These are phyloP conservation scores for Todus mexicanus DNA, from an alignment of 2,797 vertebrate species.

Conservation along the genomic window DNA sequence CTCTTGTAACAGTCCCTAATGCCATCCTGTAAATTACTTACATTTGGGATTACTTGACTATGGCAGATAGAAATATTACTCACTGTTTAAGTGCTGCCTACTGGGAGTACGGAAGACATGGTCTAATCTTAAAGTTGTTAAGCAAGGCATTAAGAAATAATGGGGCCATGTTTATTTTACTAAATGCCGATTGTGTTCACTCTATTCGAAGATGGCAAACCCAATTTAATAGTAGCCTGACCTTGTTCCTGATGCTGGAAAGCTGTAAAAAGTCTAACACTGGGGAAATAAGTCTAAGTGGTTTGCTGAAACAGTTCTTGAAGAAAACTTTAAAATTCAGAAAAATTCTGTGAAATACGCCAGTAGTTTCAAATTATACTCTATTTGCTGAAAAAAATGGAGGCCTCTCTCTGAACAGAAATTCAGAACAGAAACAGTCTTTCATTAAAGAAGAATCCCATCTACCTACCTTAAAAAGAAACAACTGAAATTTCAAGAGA, in stretches of 20 bases:
- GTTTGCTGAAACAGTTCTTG: background rate
- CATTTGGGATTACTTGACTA: slow-evolving; percentile 78
- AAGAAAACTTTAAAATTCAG: background rate
- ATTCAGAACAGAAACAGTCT: background rate
- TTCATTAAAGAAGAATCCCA: background rate
- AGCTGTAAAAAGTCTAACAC: background rate
- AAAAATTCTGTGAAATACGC: background rate
- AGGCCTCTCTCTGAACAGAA: background rate
- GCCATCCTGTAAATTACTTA: slow-evolving; percentile 76
- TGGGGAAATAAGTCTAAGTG: background rate
- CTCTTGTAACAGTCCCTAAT: slow-evolving; percentile 71
- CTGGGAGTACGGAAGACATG: slow-evolving; percentile 56
- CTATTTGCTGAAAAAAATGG: background rate
- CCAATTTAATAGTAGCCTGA: slow-evolving; percentile 46
- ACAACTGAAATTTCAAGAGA: background rate
- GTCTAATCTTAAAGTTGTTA: slow-evolving; percentile 76
- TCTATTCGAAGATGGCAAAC: slow-evolving; percentile 62
- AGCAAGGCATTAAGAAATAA: slow-evolving; percentile 76
- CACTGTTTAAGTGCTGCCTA: slow-evolving; percentile 73
- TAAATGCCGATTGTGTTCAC: slow-evolving; percentile 59
- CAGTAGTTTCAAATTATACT: background rate
- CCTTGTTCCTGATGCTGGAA: slow-evolving; percentile 10
- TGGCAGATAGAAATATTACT: slow-evolving; percentile 75
- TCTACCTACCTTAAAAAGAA: background rate
- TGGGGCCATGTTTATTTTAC: slow-evolving; percentile 73